Evolutionary conservation across 2,797 vertebrate species (phyloP).

Genomic region (Platalea minor): DNA sequence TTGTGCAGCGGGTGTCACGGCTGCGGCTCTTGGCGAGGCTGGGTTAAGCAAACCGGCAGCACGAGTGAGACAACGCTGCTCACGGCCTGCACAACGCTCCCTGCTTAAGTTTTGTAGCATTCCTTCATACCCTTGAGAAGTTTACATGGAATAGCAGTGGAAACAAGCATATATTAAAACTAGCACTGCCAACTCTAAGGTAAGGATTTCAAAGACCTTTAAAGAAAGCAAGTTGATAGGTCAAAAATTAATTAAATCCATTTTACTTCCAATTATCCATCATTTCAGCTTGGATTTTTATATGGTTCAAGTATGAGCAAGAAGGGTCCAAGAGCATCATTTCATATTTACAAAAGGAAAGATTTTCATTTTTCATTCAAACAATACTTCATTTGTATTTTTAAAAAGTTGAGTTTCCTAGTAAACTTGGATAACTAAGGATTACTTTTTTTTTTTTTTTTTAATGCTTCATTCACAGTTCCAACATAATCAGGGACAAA

Average conservation of each 20-base stretch:
- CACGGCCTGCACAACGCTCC: no score
- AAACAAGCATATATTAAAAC: fast-evolving
- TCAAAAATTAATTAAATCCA: neutral
- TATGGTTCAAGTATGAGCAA: fast-evolving
- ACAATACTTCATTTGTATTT: neutral
- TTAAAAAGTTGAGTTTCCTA: neutral
- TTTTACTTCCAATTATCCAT: neutral
- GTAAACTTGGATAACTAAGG: neutral
- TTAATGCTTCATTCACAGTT: neutral
- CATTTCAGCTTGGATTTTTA: neutral
- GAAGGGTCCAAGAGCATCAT: neutral
- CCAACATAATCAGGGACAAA: neutral
- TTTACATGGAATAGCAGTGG: fast-evolving
- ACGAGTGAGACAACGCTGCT: neutral
- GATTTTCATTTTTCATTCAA: neutral
- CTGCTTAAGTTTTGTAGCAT: no score
- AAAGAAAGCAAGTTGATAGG: neutral
- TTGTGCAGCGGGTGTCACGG: fast-evolving
- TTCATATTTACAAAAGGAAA: neutral
- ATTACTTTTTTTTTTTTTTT: neutral
- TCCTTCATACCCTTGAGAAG: neutral
- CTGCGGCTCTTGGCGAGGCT: neutral
- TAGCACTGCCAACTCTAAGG: neutral
- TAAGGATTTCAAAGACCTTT: neutral
- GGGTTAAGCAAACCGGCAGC: neutral